Evolutionary conservation across 2,113 vertebrate species (phyloP).

Genomic region (Athene cunicularia): DNA sequence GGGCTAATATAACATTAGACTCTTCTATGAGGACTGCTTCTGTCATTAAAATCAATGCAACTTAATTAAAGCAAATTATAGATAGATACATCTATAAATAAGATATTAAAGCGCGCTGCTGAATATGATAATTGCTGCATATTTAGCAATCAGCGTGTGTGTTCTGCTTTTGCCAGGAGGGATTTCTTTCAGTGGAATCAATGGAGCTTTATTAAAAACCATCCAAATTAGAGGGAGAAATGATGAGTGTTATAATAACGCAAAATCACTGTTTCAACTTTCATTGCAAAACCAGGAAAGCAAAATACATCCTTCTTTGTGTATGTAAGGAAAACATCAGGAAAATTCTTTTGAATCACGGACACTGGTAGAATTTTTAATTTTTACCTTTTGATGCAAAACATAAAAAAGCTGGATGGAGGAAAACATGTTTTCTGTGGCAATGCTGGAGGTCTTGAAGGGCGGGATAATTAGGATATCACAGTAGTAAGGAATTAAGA

Average conservation of each 20-base stretch:
- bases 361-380: constrained; percentile 75
- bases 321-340: constrained; percentile 76
- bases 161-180: constrained; percentile 85
- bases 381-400: constrained; percentile 69
- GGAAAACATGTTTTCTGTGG: constrained; percentile 23
- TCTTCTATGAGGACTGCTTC: constrained; percentile 72
- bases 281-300: constrained; percentile 74
- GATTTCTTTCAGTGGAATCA: constrained; percentile 85
- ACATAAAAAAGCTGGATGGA: constrained; percentile 37
- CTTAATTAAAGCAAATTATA: constrained; percentile 92
- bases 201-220: constrained; percentile 88
- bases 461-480: constrained; percentile 19
- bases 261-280: constrained; percentile 87
- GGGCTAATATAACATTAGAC: constrained; percentile 61
- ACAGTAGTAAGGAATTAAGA: neutral
- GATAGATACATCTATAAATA: constrained; percentile 89
- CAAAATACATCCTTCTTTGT: constrained; percentile 78
- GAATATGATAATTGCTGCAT: constrained; percentile 87
- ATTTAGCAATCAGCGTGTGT: constrained; percentile 87
- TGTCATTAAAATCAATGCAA: constrained; percentile 88
- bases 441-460: constrained; percentile 24
- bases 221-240: constrained; percentile 88
- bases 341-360: constrained; percentile 63
- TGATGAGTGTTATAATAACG: constrained; percentile 87
- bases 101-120: constrained; percentile 86